Evolutionary conservation across 2,888 invertebrate species (phyloP), one percentile per base, ranked within the genome.

Genomic region (Anodontia alba): DNA sequence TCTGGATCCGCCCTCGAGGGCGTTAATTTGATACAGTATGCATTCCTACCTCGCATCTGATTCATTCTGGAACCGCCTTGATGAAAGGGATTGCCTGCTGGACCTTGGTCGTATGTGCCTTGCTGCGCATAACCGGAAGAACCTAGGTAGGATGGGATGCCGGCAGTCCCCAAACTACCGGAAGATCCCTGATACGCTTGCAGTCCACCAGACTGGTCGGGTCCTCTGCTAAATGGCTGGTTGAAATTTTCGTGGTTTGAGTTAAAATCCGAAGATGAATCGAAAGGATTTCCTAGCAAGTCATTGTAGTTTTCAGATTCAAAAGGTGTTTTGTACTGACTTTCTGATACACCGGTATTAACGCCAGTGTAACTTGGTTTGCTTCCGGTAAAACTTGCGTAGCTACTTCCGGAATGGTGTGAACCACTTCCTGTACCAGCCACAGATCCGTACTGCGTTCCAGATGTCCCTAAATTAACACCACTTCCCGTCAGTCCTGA

Each of bases 301-400:
- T 83, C 80, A 38, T 83, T 83, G 43, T 83, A 83, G 31, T 83
- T 83, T 26, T 83, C 77, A 17, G 80, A 33, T 49, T 83, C 80
- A 46, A 83, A 83, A 33, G 83, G 80, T 10, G 83, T 83, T 70
- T 83, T 72, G 38, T 62, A 83, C 43, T 79, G 82, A 29, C 75
- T 75, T 15, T 67, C 26, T 0, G 75, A 74, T 12, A 36, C 67
- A 29, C 72, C 51, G 20, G 72, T 68, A 31, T 68, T 62, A 26
- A 51, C 68, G 20, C 66, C 67, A 36, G 51, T 36, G 31, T 68
- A 31, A 29, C 46, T 31, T 5, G 57, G 29, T 17, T 31, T 33
- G 12, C 29, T 38, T 36, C 54, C 51, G 23, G 46, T n/a, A 33
- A 67, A 67, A 20, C 26, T 20, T 23, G 20, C 29, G 29, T 57